Conservation (phyloP, 2,797 vertebrate genomes). For the Sphenodon punctatus region DNA sequence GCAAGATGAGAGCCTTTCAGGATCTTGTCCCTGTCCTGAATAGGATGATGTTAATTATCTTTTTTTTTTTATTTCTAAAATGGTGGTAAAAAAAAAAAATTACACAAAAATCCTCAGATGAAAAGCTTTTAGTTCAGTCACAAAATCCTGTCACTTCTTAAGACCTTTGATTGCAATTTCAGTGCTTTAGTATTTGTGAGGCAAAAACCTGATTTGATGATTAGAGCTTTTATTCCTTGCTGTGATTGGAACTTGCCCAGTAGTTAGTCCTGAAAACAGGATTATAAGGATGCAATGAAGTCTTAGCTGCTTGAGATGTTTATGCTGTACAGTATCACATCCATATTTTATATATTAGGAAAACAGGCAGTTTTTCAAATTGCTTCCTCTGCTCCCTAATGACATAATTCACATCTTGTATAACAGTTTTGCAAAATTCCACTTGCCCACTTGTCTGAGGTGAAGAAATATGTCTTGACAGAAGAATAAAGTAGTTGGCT, state of each 20-base stretch:
- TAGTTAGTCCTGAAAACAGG: slow-evolving; percentile 12
- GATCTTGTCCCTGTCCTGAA: not conserved
- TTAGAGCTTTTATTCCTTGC: not conserved
- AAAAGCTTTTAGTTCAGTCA: slow-evolving; percentile 12
- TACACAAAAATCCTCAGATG: too few species aligned
- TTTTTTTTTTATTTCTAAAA: slow-evolving; percentile 10
- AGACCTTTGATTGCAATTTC: not conserved
- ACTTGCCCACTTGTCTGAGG: not conserved
- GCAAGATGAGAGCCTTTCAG: slow-evolving; percentile 23
- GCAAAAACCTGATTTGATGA: not conserved
- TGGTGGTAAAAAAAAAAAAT: too few species aligned
- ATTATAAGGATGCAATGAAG: not conserved
- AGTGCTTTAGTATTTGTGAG: not conserved
- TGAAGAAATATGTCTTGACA: not conserved
- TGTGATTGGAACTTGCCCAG: slow-evolving; percentile 11
- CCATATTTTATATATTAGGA: too few species aligned
- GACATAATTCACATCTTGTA: not conserved
- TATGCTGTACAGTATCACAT: not conserved
- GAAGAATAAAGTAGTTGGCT: not conserved
- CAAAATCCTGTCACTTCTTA: not conserved
- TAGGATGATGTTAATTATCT: not conserved
- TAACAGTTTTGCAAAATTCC: not conserved
- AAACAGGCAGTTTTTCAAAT: slow-evolving; percentile 15
- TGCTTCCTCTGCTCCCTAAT: accelerated
- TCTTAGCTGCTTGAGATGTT: not conserved